Evolutionary conservation across 2,113 vertebrate species (phyloP).

Genomic region (Oreotrochilus melanogaster): DNA sequence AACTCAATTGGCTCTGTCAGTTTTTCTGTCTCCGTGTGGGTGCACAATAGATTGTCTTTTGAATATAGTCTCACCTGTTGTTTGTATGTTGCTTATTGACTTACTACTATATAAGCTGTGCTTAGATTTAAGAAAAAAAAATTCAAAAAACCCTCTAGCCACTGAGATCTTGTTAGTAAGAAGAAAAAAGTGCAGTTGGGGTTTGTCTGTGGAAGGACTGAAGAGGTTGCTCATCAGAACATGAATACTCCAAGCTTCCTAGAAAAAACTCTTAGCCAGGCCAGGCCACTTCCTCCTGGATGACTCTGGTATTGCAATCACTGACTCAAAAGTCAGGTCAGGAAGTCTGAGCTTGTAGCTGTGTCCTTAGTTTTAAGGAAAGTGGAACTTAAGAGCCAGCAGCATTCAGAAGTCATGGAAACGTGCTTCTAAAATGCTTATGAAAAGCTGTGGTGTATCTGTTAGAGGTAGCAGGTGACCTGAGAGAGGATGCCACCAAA

Average conservation of each 20-base stretch:
- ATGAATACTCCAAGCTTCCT: not conserved
- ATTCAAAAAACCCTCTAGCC: not conserved
- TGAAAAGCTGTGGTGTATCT: not conserved
- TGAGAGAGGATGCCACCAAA: not conserved
- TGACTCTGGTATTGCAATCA: not conserved
- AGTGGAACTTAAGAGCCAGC: not conserved
- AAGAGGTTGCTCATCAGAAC: not conserved
- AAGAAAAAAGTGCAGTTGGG: not conserved
- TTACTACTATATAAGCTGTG: not conserved
- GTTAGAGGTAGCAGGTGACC: not conserved
- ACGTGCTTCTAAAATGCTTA: not conserved
- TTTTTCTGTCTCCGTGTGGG: conserved; percentile 73
- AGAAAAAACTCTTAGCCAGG: not conserved
- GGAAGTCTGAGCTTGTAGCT: conserved; percentile 12
- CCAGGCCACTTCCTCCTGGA: not conserved
- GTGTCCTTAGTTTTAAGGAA: not conserved
- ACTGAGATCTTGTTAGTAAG: not conserved
- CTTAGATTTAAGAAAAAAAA: not conserved
- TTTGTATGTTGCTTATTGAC: conserved; percentile 6
- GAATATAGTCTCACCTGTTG: conserved; percentile 38
- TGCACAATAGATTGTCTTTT: conserved; percentile 55
- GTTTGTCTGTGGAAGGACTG: not conserved
- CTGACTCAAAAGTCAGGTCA: not conserved
- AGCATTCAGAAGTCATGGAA: conserved; percentile 8
- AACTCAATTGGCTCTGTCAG: conserved; percentile 74